Base-by-base conservation (phyloP, 2,113 vertebrate genomes). In the Synodontis membranacea region DNA sequence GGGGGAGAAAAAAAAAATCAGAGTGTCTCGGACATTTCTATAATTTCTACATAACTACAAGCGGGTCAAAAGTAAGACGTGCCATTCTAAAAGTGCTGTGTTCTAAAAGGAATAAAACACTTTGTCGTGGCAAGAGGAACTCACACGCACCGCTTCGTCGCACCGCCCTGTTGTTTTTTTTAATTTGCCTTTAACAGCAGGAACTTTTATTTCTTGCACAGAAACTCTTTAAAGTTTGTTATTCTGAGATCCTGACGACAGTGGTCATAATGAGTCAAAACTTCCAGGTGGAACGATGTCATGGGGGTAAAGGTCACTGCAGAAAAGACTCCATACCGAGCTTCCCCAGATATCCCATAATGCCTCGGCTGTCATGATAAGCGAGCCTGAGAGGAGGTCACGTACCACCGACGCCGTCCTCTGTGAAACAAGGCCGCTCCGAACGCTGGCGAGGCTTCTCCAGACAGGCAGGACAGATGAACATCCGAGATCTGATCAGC, bases 231-330 rank as follows among this genome's bases (percentile, higher is more conserved):
- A 28, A 46, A 25, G 10, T 14, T 44, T 4, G 1, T 46, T 15
- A 46, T 48, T 7, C 31, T 48, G 42, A 48, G 39, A 42, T 25
- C 11, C 3, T 5, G 28, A 2, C 25, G 4, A 9, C 7, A n/a
- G 72, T 75, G 6, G 39, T 28, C 42, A 75, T 75, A 42, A n/a
- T n/a, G n/a, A n/a, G n/a, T n/a, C n/a, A 75, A 48, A 76, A 76
- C 42, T 14, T 50, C 74, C 74, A 76, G 74, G 44, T 76, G 12
- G 44, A 48, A 50, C 28, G 11, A 76, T 0, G 7, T 11, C 42
- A 48, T 8, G 1, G 74, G 74, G 74, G 48, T 21, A 50, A 28
- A 50, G 74, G 44, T 76, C 74, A 50, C 74, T 6, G 25, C 25
- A 48, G 42, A 42, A 11, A 46, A 68, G 1, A 44, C 37, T 5